A percentile compares a stretch with the other conserved stretches of the same genome.
phyloP scores from a whole-genome alignment of 2,113 vertebrate genomes.

The Tupaia chinensis region DNA sequence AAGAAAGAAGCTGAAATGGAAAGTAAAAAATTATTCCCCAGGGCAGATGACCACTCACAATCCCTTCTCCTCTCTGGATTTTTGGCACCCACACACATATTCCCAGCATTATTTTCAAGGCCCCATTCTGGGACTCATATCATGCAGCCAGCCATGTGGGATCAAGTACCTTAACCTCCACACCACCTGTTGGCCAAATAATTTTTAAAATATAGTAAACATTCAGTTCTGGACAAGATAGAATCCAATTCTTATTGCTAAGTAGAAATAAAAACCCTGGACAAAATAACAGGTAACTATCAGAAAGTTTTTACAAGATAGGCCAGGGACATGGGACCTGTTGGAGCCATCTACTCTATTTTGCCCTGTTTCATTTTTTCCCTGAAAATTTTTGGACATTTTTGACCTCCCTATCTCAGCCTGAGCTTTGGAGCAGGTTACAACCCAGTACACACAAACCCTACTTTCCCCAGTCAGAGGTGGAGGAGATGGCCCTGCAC shows the following conservation, averaged over 20 bases:
- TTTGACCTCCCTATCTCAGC: background rate
- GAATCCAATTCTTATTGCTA: background rate
- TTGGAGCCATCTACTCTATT: background rate
- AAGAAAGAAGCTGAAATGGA: too few relatives aligned
- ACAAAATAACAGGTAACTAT: background rate
- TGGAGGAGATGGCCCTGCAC: too few relatives aligned
- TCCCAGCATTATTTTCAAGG: too few relatives aligned
- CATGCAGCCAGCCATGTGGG: too few relatives aligned
- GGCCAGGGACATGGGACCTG: background rate
- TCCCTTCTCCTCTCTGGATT: too few relatives aligned
- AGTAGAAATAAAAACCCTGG: background rate
- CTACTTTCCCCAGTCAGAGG: background rate
- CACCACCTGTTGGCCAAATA: too few relatives aligned
- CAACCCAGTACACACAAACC: background rate
- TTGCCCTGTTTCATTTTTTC: background rate
- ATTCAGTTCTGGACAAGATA: background rate
- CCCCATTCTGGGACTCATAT: too few relatives aligned
- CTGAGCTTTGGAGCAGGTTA: background rate
- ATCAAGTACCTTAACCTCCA: too few relatives aligned
- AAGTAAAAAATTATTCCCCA: too few relatives aligned
- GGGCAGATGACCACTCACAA: too few relatives aligned
- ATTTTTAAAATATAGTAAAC: background rate
- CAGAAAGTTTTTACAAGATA: background rate
- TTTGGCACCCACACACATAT: too few relatives aligned
- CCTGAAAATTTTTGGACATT: too few relatives aligned